These are phyloP conservation scores for Drosophila kokeensis DNA, from an alignment of 2,888 invertebrate species.

Conservation along the genomic window DNA sequence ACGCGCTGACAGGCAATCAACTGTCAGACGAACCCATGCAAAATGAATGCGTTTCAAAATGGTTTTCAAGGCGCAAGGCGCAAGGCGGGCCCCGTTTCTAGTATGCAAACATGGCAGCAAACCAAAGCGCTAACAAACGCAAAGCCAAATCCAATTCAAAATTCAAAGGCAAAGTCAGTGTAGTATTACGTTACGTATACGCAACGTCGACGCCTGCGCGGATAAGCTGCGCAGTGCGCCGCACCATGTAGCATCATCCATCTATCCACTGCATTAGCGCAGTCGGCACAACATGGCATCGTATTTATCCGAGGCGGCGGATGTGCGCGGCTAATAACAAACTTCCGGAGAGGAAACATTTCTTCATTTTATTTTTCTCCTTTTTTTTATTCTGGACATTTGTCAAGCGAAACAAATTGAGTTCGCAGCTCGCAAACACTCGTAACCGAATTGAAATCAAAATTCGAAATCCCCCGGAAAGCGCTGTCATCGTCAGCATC, in stretches of 20 bases:
- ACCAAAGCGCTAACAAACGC: constrained; percentile 38
- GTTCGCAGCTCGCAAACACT: constrained; percentile 54
- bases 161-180: constrained; percentile 12
- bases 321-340: constrained; percentile 81
- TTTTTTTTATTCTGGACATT: constrained; percentile 66
- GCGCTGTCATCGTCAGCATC: constrained; percentile 44
- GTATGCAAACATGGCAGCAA: constrained; percentile 34
- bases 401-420: constrained; percentile 76
- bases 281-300: constrained; percentile 27
- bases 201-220: constrained; percentile 66
- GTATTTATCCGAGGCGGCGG: constrained; percentile 69
- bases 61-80: constrained; percentile 54
- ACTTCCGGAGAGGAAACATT: constrained; percentile 82
- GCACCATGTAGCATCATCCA: constrained; percentile 6
- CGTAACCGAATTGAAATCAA: constrained; percentile 57
- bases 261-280: constrained; percentile 4
- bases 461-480: constrained; percentile 56
- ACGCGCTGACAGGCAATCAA: constrained; percentile 68
- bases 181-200: constrained; percentile 64
- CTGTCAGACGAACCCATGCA: constrained; percentile 52
- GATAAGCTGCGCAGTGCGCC: constrained; percentile 72
- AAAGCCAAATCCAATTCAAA: constrained; percentile 27
- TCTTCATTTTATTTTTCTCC: constrained; percentile 11
- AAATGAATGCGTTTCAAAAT: constrained; percentile 63
- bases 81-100: constrained; percentile 29